Evolutionary conservation across 2,888 invertebrate species (phyloP).

Genomic region (Drosophila sordidula): DNA sequence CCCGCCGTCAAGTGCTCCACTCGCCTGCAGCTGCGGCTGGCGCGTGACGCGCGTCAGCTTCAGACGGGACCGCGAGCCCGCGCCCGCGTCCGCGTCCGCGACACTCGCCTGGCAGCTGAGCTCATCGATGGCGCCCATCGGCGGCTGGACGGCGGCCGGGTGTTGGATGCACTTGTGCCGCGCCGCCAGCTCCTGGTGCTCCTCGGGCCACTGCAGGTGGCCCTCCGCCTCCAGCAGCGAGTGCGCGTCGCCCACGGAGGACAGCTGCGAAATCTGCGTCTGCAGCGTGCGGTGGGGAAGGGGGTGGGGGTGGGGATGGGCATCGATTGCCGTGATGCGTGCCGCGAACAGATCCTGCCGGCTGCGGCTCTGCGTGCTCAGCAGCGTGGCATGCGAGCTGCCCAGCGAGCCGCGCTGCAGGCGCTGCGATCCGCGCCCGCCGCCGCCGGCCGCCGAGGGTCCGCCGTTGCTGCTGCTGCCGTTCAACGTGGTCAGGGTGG

Average conservation of each 20-base stretch:
- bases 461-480: constrained; percentile 51
- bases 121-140: constrained; percentile 72
- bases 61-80: constrained; percentile 57
- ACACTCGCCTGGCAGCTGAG: constrained; percentile 57
- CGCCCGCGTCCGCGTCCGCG: constrained; percentile 16
- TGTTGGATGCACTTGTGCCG: constrained; percentile 37
- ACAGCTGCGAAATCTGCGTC: constrained; percentile 83
- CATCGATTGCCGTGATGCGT: constrained; percentile 32
- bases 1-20: constrained; percentile 10
- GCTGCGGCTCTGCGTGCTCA: constrained; percentile 77
- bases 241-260: constrained; percentile 83
- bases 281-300: constrained; percentile 76
- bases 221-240: constrained; percentile 82
- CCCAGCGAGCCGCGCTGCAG: constrained; percentile 80
- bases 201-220: constrained; percentile 62
- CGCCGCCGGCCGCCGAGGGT: constrained; percentile 12
- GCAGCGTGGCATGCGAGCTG: constrained; percentile 81
- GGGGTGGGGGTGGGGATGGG: constrained; percentile 2
- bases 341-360: constrained; percentile 78
- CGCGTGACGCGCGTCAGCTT: constrained; percentile 78
- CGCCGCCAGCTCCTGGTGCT: constrained; percentile 51
- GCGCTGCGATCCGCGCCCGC: constrained; percentile 70
- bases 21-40: constrained; percentile 33
- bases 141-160: constrained; percentile 2
- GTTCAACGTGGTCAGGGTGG: constrained; percentile 76